These are phyloP conservation scores for Trinectes maculatus DNA, from an alignment of 2,113 vertebrate species.

Conservation along the genomic window DNA sequence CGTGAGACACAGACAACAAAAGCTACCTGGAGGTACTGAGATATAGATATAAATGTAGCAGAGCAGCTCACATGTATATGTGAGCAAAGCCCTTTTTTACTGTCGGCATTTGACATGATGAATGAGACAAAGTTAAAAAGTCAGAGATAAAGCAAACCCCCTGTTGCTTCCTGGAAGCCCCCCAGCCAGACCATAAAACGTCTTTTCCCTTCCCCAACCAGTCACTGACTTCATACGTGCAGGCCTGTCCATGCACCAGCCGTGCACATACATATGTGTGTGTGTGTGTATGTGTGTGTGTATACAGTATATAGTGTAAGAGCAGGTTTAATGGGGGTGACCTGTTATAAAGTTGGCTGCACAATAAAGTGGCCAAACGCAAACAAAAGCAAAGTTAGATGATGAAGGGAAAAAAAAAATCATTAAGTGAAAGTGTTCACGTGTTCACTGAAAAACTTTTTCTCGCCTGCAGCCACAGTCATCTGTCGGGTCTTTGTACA, in stretches of 20 bases:
- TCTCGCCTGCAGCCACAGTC: conserved; percentile 39
- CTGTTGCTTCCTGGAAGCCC: conserved; percentile 47
- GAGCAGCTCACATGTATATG: conserved; percentile 42
- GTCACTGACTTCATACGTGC: conserved; percentile 41
- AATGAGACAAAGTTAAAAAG: conserved; percentile 73
- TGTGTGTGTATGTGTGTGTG: no score
- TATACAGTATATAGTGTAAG: no score
- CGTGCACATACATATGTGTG: conserved; percentile 43
- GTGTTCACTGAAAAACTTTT: conserved; percentile 40
- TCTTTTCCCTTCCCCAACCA: conserved; percentile 49
- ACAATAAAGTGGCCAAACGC: conserved; percentile 8
- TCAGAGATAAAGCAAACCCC: conserved; percentile 71
- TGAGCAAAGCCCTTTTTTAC: conserved; percentile 57
- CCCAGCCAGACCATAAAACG: conserved; percentile 55
- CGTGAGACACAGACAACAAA: conserved; percentile 2
- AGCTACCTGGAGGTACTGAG: conserved; percentile 26
- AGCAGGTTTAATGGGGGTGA: conserved; percentile 23
- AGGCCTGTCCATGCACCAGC: conserved; percentile 18
- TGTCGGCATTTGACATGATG: conserved; percentile 71
- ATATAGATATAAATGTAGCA: conserved; percentile 37
- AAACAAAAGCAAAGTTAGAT: conserved; percentile 4
- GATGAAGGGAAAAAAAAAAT: conserved; percentile 27
- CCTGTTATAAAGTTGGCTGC: conserved; percentile 23
- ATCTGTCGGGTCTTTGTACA: background rate
- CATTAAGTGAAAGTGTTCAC: conserved; percentile 48